Percentiles rank a stretch among this genome's conserved stretches.
Evolutionary conservation across 2,888 invertebrate genomes (phyloP).

Genomic region (Clunio marinus): DNA sequence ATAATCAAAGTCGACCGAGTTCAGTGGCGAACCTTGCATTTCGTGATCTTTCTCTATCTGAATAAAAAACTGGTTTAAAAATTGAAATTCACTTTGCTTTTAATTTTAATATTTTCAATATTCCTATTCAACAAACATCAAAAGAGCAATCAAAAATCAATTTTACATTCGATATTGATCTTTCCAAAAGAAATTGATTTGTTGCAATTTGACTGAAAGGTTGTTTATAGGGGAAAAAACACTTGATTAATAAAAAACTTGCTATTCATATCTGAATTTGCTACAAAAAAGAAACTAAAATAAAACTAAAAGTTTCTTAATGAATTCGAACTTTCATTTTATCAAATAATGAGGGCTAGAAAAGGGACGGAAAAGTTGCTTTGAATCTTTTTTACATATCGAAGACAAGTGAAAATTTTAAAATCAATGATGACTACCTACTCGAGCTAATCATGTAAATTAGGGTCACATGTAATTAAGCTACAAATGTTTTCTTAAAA

Average conservation of each 20-base stretch:
- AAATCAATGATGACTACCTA: too few species aligned
- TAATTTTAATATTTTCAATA: conserved; percentile 7
- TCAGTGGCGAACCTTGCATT: conserved; percentile 12
- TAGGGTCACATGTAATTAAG: too few species aligned
- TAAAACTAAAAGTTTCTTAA: too few species aligned
- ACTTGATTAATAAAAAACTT: background rate
- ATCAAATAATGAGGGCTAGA: too few species aligned
- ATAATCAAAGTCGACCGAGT: conserved; percentile 3
- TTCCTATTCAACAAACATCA: conserved; percentile 33
- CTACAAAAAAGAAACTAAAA: too few species aligned
- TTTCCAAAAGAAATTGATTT: conserved; percentile 31
- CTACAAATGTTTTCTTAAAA: too few species aligned
- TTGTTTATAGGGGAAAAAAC: background rate
- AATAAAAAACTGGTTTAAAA: conserved; percentile 9
- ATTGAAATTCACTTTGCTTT: conserved; percentile 8
- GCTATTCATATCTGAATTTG: too few species aligned
- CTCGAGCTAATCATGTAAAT: too few species aligned
- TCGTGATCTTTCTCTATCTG: conserved; percentile 7
- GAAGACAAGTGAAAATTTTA: too few species aligned
- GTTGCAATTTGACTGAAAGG: conserved; percentile 16
- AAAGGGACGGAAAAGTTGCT: too few species aligned
- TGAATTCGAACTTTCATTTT: too few species aligned
- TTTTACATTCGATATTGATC: conserved; percentile 26
- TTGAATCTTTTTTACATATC: too few species aligned
- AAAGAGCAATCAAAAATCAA: conserved; percentile 38